A percentile compares a stretch with the other conserved stretches of the same genome.
phyloP scores from a whole-genome alignment of 2,888 invertebrate genomes.

The Tenthredo amoena region DNA sequence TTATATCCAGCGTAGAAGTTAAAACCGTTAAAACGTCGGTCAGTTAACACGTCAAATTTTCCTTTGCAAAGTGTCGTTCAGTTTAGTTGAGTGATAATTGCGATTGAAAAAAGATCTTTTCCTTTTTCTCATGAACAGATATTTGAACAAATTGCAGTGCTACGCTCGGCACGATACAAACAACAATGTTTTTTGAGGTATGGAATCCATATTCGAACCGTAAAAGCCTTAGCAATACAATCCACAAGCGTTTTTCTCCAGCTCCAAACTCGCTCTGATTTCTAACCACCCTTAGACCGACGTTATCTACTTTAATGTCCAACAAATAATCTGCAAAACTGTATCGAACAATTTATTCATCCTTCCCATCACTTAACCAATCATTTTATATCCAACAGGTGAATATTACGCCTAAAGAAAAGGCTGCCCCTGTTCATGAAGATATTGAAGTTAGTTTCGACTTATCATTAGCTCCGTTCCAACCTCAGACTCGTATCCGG shows the following conservation, averaged over 20 bases:
- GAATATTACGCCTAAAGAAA: constrained; percentile 62
- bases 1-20: not conserved
- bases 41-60: not conserved
- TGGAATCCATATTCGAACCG: not conserved
- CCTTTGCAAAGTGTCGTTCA: not conserved
- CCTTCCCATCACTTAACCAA: not conserved
- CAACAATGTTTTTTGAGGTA: constrained; percentile 43
- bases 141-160: not conserved
- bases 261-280: not conserved
- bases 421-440: constrained; percentile 39
- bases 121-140: not conserved
- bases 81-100: not conserved
- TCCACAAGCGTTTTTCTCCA: not conserved
- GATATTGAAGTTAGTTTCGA: constrained; percentile 54
- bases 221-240: not conserved
- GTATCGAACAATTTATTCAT: not conserved
- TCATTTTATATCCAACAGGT: constrained; percentile 54
- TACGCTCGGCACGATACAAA: not conserved
- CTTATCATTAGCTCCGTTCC: constrained; percentile 71
- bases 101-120: not conserved
- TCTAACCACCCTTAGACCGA: not conserved
- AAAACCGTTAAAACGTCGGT: constrained; percentile 1
- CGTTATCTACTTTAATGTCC: not conserved
- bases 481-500: constrained; percentile 68
- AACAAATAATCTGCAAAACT: not conserved